These are phyloP conservation scores for Cremastinae sp. DNA, from an alignment of 2,888 invertebrate genomes.

Conservation along the genomic window DNA sequence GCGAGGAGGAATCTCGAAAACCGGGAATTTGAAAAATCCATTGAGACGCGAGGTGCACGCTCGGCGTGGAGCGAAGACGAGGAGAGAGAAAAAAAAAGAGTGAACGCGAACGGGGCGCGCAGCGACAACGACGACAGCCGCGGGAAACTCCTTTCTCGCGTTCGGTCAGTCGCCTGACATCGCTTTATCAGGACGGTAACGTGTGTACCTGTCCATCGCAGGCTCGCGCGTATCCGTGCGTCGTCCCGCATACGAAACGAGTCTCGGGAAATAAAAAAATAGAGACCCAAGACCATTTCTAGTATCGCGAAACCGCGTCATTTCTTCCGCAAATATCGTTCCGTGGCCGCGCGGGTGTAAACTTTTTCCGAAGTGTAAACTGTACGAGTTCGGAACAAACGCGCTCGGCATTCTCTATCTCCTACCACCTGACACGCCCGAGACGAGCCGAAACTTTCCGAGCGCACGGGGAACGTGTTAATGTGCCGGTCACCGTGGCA, in stretches of 20 bases:
- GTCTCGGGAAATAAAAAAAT: conserved; percentile 2
- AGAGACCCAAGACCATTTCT: neutral
- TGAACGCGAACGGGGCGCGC: conserved; percentile 15
- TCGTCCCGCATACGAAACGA: conserved; percentile 10
- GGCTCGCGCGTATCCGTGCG: conserved; percentile 1
- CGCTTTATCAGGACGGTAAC: conserved; percentile 60
- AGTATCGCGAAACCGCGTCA: conserved; percentile 3
- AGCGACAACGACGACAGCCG: conserved; percentile 40
- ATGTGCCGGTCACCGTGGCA: conserved; percentile 76
- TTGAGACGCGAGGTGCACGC: conserved; percentile 14
- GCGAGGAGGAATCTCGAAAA: no score
- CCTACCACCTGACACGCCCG: conserved; percentile 73
- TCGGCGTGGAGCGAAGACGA: neutral
- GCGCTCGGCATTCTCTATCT: conserved; percentile 65
- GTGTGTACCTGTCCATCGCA: conserved; percentile 26
- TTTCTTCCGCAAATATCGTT: neutral
- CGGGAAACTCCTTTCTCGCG: conserved; percentile 39
- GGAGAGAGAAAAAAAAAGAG: conserved; percentile 12
- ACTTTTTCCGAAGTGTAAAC: conserved; percentile 4
- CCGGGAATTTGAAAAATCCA: neutral
- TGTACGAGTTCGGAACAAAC: conserved; percentile 25
- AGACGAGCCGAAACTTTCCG: conserved; percentile 73
- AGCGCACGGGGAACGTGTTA: conserved; percentile 70
- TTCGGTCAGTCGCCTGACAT: conserved; percentile 59
- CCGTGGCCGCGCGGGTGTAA: neutral